phyloP scores from a whole-genome alignment of 92 coral and sea anemone genomes.

The Montipora capitata region DNA sequence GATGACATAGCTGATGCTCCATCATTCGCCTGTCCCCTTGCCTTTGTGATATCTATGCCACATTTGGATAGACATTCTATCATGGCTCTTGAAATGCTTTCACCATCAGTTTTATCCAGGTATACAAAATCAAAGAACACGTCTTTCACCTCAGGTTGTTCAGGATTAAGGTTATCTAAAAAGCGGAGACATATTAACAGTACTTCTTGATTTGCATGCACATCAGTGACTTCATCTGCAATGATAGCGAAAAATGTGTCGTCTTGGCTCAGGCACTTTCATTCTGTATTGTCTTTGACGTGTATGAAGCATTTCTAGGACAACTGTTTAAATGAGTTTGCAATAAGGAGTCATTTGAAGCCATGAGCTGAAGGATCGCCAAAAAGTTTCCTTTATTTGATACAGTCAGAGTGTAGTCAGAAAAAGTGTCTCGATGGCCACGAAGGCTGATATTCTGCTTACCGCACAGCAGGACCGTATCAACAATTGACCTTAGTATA shows the following conservation, averaged over 20 bases:
- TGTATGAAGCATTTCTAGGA: constrained; percentile 34
- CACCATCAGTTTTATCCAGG: constrained; percentile 31
- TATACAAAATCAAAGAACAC: constrained; percentile 29
- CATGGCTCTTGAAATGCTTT: constrained; percentile 23
- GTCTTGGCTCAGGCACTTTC: constrained; percentile 37
- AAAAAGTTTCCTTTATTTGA: constrained; percentile 51
- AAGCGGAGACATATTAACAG: constrained; percentile 31
- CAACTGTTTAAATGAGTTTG: constrained; percentile 28
- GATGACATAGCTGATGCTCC: constrained; percentile 45
- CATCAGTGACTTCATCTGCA: constrained; percentile 50
- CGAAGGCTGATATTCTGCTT: constrained; percentile 32
- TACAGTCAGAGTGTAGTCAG: constrained; percentile 31
- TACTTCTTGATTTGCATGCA: constrained; percentile 48
- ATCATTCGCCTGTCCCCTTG: constrained; percentile 42
- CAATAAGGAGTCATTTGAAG: constrained; percentile 23
- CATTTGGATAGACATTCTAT: neutral
- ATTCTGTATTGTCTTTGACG: constrained; percentile 43
- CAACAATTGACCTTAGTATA: constrained; percentile 25
- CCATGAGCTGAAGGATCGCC: constrained; percentile 42
- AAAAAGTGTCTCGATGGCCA: constrained; percentile 40
- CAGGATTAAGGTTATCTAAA: constrained; percentile 33
- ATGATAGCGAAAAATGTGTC: constrained; percentile 45
- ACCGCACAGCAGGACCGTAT: constrained; percentile 41
- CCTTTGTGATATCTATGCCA: constrained; percentile 23
- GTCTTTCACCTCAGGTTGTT: constrained; percentile 41